Evolutionary conservation across 2,888 invertebrate genomes (phyloP).

Genomic region (Rugalucina vietnamica): DNA sequence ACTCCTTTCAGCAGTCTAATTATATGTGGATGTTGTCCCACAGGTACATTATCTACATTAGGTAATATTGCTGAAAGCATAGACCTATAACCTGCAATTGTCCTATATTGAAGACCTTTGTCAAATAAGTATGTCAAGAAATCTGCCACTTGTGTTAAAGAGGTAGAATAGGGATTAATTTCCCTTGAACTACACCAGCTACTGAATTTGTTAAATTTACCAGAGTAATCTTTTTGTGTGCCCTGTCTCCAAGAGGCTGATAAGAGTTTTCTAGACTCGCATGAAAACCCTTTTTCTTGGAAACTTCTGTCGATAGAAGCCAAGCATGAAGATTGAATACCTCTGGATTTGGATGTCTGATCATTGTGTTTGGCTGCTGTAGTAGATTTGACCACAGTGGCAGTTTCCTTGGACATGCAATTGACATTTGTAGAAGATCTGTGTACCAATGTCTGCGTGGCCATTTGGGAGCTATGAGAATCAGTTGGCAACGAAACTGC

Average conservation of each 20-base stretch:
- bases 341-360: constrained; percentile 24
- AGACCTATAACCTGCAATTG: constrained; percentile 32
- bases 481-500: constrained; percentile 35
- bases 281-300: constrained; percentile 38
- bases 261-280: constrained; percentile 32
- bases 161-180: constrained; percentile 39
- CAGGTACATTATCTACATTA: background rate
- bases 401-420: constrained; percentile 33
- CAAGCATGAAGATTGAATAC: constrained; percentile 31
- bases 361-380: background rate
- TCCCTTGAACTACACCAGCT: constrained; percentile 44
- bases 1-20: constrained; percentile 27
- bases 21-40: constrained; percentile 37
- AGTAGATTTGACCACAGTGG: background rate
- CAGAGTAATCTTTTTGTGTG: constrained; percentile 33
- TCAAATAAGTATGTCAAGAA: constrained; percentile 32
- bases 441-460: constrained; percentile 45
- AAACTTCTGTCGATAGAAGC: constrained; percentile 22
- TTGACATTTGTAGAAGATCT: constrained; percentile 15
- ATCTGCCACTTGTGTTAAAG: constrained; percentile 43
- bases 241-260: constrained; percentile 35
- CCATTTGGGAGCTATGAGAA: constrained; percentile 39
- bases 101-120: constrained; percentile 24
- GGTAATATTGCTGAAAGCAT: constrained; percentile 25
- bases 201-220: constrained; percentile 29